Conservation (phyloP, 1,140 invertebrate species). For the Tachypleus tridentatus region DNA sequence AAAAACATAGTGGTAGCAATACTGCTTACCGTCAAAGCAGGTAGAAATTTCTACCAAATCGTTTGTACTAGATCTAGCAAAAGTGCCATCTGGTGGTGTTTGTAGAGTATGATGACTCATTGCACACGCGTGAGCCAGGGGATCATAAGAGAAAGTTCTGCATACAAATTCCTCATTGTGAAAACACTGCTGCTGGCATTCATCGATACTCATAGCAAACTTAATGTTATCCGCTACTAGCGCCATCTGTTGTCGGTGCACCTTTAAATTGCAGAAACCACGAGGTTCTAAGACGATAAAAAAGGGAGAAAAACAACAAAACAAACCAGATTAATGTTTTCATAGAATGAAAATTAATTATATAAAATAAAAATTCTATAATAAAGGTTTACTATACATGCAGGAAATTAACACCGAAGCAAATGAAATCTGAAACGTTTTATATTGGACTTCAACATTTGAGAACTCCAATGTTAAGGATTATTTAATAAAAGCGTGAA, state of each 20-base stretch:
- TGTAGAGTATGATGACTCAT: conserved; percentile 19
- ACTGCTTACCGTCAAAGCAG: conserved; percentile 22
- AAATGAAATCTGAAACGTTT: too few species aligned
- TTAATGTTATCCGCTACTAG: neutral
- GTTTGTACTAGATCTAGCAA: conserved; percentile 8
- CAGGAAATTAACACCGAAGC: too few species aligned
- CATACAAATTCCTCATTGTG: conserved; percentile 8
- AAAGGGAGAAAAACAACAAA: too few species aligned
- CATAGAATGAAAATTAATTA: too few species aligned
- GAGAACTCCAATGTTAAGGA: too few species aligned
- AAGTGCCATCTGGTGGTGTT: conserved; percentile 11
- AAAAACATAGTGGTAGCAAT: too few species aligned
- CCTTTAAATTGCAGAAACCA: conserved; percentile 9
- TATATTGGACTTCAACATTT: too few species aligned
- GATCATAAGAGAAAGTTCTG: conserved; percentile 7
- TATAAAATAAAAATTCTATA: too few species aligned
- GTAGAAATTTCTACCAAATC: conserved; percentile 22
- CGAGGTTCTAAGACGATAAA: neutral
- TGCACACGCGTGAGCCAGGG: conserved; percentile 8
- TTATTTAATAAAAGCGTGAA: too few species aligned
- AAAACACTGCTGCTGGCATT: conserved; percentile 8
- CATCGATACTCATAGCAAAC: neutral
- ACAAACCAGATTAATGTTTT: too few species aligned
- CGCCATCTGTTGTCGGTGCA: neutral
- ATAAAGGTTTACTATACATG: too few species aligned